Evolutionary conservation across 1,140 invertebrate species (phyloP), one percentile per base, ranked within the genome.

Genomic region (Druon quercuslanigerum): DNA sequence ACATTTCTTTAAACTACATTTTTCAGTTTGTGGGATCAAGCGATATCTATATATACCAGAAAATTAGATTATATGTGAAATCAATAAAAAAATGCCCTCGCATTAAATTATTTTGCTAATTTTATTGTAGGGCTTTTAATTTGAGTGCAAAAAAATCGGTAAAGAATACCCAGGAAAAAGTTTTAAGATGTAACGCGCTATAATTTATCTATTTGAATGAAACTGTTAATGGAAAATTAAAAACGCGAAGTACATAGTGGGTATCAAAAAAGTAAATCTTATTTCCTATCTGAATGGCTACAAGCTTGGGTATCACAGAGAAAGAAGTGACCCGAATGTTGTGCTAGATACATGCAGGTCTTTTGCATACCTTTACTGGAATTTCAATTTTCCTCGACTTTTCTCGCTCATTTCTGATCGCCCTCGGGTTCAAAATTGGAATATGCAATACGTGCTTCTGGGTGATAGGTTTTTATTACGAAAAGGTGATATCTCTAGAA

Each of bases 291-390:
- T 56, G 13, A 19, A 66, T 16, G 40, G 14, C 25, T 40, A 1
- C 16, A 13, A 16, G 60, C n/a, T n/a, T 46, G 14, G n/a, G 33
- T n/a, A 66, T 66, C 14, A 66, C 60, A 66, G 40, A 40, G 25
- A 66, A 66, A 66, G 25, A 66, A 66, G 60, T 66, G 60, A 66
- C 60, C 60, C 60, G 40, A 66, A 66, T 66, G 60, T 40, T 66
- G 14, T 66, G 46, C 25, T 16, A 66, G 33, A 40, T 14, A 60
- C 14, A 66, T 14, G n/a, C 60, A n/a, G 60, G 25, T 66, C 25
- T 40, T 66, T 66, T 66, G 25, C 20, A 40, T 8, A 33, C 60
- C 60, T 66, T 66, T 40, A 66, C 33, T 66, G n/a, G 40, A 66
- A 40, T 66, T 66, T 40, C 60, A 66, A 46, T 66, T 66, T 66